Base-by-base conservation (phyloP, 2,113 vertebrate genomes). In the Panthera uncia region DNA sequence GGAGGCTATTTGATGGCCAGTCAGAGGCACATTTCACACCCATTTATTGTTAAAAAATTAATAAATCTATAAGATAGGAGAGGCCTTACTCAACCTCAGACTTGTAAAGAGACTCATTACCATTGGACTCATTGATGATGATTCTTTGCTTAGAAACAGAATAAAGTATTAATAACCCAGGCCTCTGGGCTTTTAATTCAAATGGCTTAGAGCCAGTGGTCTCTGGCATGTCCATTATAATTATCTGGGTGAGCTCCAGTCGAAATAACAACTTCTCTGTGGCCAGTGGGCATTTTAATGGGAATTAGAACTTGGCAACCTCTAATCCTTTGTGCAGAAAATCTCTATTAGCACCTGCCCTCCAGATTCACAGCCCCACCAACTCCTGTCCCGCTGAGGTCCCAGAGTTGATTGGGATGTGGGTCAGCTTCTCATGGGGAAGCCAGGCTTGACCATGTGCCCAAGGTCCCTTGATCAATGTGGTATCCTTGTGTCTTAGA, bases 111-210 rank as follows among this genome's bases (percentile, higher is more conserved):
- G 31, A 76, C 74, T 86, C 61, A 84, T 95, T 89, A 96, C 19
- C 38, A 87, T 89, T 89, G 93, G 74, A 78, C 57, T 97, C 83
- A 92, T 96, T 97, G 94, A 97, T 45, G 90, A 36, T 86, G 68
- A 88, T 92, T 94, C 66, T 95, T 97, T 96, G 84, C 97, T 88
- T 94, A 83, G 80, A 96, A 92, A 84, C 45, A 93, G 36, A 76
- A 94, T 94, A 69, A 94, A 95, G 96, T 94, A 92, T 92, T 95
- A 97, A 97, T 73, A 96, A 94, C 45, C 12, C 25, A 48, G 66
- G 29, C 16, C 31, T 87, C 81, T 92, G 57, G 48, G 48, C 38
- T 92, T 92, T 92, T 85, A 86, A 87, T 95, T 95, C 55, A 92
- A 92, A 96, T 65, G 91, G 89, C 86, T 93, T 91, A 38, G 78